These are phyloP conservation scores for Hydropotes inermis DNA, from an alignment of 2,113 vertebrate species.

Conservation along the genomic window DNA sequence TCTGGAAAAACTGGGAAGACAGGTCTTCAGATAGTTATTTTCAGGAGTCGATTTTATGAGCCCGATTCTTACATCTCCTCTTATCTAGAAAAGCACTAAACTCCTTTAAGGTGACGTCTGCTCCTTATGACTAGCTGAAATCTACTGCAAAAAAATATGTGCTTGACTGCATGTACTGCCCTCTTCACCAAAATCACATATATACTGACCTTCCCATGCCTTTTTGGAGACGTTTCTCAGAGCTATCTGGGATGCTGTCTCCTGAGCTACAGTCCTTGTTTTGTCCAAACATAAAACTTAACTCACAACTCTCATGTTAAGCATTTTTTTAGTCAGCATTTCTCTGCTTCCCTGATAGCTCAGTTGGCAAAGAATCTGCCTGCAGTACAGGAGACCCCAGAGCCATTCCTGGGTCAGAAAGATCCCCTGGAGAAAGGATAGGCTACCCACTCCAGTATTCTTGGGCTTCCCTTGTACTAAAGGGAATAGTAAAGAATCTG, in stretches of 20 bases:
- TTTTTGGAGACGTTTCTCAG: neutral
- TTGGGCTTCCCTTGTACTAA: no score
- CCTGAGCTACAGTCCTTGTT: neutral
- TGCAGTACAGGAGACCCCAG: neutral
- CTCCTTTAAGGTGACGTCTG: neutral
- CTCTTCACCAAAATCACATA: neutral
- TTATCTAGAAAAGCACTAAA: neutral
- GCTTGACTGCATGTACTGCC: neutral
- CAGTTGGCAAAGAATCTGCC: neutral
- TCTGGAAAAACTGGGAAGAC: neutral
- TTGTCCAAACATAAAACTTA: neutral
- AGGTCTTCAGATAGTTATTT: neutral
- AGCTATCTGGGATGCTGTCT: neutral
- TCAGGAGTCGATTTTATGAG: neutral
- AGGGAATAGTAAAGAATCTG: no score
- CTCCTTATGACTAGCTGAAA: neutral
- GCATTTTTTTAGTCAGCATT: neutral
- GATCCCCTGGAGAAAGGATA: neutral
- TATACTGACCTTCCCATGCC: neutral
- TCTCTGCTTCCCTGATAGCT: neutral
- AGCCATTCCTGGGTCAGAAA: accelerated
- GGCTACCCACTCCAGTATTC: neutral
- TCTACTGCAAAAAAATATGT: neutral
- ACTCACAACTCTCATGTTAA: neutral
- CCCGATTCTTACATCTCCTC: neutral